Base-by-base conservation (phyloP, 2,888 invertebrate species). In the Troides oblongomaculatus region DNA sequence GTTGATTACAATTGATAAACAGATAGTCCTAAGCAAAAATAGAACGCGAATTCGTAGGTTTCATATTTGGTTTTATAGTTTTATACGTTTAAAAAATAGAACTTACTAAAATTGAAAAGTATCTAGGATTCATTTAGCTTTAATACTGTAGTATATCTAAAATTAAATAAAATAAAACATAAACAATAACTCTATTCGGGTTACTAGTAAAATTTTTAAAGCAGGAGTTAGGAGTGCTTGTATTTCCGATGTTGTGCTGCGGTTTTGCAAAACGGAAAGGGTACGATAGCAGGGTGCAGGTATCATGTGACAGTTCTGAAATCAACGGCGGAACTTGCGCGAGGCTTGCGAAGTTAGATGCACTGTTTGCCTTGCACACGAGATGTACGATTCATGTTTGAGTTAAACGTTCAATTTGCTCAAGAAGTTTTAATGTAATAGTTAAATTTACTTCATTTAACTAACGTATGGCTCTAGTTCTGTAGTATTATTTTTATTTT, bases 301-400 rank as follows among this genome's bases (percentile, higher is more conserved):
- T 79, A 73, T 78, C 43, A 63, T 75, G 79, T 81, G 84, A 82
- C 82, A 84, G 83, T 85, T 83, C 78, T 79, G 78, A 81, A 86
- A 86, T 87, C 84, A 83, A 80, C 81, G 82, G 83, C 82, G 80
- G 79, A 85, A 86, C 83, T 86, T 84, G 63, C 63, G 50, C 62
- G 56, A 62, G 12, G 50, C 63, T 60, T 30, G 67, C 62, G 53
- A 74, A 74, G 76, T 77, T 77, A 76, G 76, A 66, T 66, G 66
- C 59, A 70, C 66, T 64, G 66, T 70, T 70, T 70, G 70, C 66
- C 23, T 67, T 62, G 58, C 70, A 66, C 57, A 66, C 62, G 65
- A 69, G 62, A 62, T 58, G 62, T 59, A 62, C 62, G 69, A 50
- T 70, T 70, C 66, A 59, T 70, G 70, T 63, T 66, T 59, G 36